Evolutionary conservation across 1,140 invertebrate genomes (phyloP), one percentile per base, ranked within the genome.

Genomic region (Caenorhabditis briggsae): DNA sequence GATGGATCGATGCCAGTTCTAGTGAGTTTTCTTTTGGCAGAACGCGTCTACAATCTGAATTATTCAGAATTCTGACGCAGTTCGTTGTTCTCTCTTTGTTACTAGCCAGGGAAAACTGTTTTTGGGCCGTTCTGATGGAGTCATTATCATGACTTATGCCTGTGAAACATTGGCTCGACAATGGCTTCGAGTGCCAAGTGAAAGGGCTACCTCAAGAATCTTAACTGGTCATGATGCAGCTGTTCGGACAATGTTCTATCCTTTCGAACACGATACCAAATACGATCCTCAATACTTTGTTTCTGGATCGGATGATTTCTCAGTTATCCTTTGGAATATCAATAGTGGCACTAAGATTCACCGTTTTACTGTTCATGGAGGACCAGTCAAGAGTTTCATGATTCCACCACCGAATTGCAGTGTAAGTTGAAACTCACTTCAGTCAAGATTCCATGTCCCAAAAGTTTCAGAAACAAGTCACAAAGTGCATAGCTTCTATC

Each of bases 271-370:
- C 18, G 95, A 97, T 91, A 93, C 95, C n/a, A 95, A 97, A 86
- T 99, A 99, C 92, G 97, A 99, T 91, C 95, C 96, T 86, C 94
- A 95, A 6, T 95, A 97, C 93, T 93, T 99, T 16, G 95, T 99
- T 0, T 98, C 97, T 0, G 98, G 98, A 23, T 97, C 97, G 2
- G 96, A 97, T 18, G 98, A 99, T 93, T 99, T 99, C 93, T 97
- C 97, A 0, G 96, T 99, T 6, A 97, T 96, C 90, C 93, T 99
- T 0, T 99, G 98, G 98, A 97, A 99, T 93, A 94, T 99, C 83
- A 96, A 96, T 90, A 95, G 95, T 61, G 97, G 97, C 12, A 95
- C 95, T 2, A 93, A 97, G 61, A 93, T 99, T 43, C 97, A 99
- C 93, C 94, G 96, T 9, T 99, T 99, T 93, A 98, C 97, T 91